These are phyloP conservation scores for Acanthacorydalis orientalis DNA, from an alignment of 2,888 invertebrate genomes.

Conservation along the genomic window DNA sequence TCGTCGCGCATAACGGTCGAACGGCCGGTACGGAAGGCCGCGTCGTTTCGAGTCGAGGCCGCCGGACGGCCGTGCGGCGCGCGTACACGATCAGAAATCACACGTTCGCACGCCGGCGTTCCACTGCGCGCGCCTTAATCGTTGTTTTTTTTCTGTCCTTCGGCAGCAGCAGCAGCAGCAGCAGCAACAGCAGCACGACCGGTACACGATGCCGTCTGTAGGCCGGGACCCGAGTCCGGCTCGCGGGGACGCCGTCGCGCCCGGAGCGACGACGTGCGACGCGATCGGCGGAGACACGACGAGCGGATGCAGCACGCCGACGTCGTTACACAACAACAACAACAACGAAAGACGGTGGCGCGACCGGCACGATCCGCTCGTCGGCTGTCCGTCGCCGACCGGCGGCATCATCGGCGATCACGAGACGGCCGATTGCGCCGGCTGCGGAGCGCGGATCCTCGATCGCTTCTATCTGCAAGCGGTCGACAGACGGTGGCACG, in stretches of 20 bases:
- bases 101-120: too few relatives aligned
- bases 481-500: slow-evolving; percentile 86
- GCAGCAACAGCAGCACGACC: slow-evolving; percentile 57
- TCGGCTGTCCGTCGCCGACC: slow-evolving; percentile 21
- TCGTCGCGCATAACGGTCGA: too few relatives aligned
- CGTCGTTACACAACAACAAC: slow-evolving; percentile 25
- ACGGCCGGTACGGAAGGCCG: too few relatives aligned
- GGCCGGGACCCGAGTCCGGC: slow-evolving; percentile 35
- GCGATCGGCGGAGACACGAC: slow-evolving; percentile 28
- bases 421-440: slow-evolving; percentile 56
- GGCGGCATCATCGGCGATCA: slow-evolving; percentile 12
- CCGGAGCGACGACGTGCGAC: slow-evolving; percentile 19
- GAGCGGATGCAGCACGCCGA: slow-evolving; percentile 39
- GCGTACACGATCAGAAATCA: too few relatives aligned
- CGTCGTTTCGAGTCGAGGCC: too few relatives aligned
- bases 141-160: slow-evolving; percentile 17
- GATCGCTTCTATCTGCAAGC: slow-evolving; percentile 86
- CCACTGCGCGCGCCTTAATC: too few relatives aligned
- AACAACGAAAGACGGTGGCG: slow-evolving; percentile 8
- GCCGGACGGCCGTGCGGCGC: too few relatives aligned
- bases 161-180: slow-evolving; percentile 17
- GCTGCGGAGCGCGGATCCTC: slow-evolving; percentile 71
- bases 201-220: slow-evolving; percentile 37
- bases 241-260: slow-evolving; percentile 38
- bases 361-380: background rate